Conservation (phyloP, 2,113 vertebrate genomes). For the Cryptomyrus ogoouensis region DNA sequence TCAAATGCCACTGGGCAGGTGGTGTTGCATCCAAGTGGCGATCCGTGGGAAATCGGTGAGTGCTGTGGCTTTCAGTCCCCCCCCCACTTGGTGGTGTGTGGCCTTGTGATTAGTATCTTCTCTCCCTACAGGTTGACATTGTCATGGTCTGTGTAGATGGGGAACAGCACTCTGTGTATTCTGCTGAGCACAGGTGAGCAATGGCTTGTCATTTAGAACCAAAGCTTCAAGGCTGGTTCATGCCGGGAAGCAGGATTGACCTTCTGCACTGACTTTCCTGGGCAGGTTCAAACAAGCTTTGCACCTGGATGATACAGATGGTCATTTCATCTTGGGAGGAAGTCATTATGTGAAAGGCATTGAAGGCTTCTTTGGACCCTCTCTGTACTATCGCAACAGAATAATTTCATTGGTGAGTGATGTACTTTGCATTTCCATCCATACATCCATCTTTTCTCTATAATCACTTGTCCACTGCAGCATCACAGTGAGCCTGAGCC, state of each 20-base stretch:
- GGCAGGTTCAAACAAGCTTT: slow-evolving; percentile 42
- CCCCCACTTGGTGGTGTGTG: not conserved
- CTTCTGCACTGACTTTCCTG: not conserved
- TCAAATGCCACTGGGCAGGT: slow-evolving; percentile 50
- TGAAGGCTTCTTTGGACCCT: slow-evolving; percentile 63
- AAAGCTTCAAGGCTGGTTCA: not conserved
- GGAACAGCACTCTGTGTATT: slow-evolving; percentile 21
- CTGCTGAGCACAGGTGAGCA: slow-evolving; percentile 46
- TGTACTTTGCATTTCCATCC: slow-evolving; percentile 38
- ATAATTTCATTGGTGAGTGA: slow-evolving; percentile 17
- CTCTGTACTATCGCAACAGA: slow-evolving; percentile 55
- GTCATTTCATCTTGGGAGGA: slow-evolving; percentile 65
- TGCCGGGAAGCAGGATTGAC: not conserved
- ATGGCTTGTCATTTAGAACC: not conserved
- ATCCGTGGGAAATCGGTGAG: slow-evolving; percentile 51
- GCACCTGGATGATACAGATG: slow-evolving; percentile 59
- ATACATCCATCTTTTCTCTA: not conserved
- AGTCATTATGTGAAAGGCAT: slow-evolving; percentile 51
- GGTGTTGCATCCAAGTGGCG: slow-evolving; percentile 56
- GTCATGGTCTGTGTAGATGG: slow-evolving; percentile 45
- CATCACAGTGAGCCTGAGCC: not conserved
- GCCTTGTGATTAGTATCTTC: not conserved
- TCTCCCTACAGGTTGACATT: slow-evolving; percentile 46
- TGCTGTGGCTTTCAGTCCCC: not conserved
- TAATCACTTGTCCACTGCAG: not conserved